phyloP scores from a whole-genome alignment of 2,113 vertebrate species.

The Rhodinocichla rosea region DNA sequence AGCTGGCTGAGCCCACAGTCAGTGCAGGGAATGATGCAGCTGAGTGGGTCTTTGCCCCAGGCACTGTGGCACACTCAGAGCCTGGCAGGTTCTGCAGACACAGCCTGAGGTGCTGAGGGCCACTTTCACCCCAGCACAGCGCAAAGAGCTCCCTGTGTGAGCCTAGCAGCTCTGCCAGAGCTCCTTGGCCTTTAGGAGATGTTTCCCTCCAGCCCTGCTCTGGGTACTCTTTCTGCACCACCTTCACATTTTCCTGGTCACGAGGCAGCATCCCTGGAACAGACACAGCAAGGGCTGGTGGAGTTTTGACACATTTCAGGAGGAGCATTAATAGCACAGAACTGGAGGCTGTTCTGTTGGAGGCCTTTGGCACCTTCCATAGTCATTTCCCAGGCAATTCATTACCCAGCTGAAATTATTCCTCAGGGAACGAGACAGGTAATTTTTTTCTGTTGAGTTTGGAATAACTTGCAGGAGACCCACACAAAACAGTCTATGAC shows the following conservation, averaged over 20 bases:
- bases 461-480: not conserved
- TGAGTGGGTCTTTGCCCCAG: not conserved
- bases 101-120: not conserved
- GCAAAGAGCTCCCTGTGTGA: not conserved
- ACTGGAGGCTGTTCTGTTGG: not conserved
- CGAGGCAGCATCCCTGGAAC: not conserved
- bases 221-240: rapidly evolving
- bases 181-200: not conserved
- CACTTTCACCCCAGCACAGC: not conserved
- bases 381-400: not conserved
- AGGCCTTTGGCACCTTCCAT: not conserved
- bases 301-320: not conserved
- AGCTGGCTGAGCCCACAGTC: not conserved
- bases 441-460: not conserved
- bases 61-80: not conserved
- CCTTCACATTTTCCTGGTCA: not conserved
- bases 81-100: not conserved
- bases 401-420: not conserved
- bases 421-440: not conserved
- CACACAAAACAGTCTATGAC: not conserved
- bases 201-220: not conserved
- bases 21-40: not conserved
- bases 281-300: not conserved
- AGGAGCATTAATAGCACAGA: not conserved
- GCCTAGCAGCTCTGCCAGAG: not conserved